Evolutionary conservation across 2,797 vertebrate species (phyloP).

Genomic region (Sibirionetta formosa): DNA sequence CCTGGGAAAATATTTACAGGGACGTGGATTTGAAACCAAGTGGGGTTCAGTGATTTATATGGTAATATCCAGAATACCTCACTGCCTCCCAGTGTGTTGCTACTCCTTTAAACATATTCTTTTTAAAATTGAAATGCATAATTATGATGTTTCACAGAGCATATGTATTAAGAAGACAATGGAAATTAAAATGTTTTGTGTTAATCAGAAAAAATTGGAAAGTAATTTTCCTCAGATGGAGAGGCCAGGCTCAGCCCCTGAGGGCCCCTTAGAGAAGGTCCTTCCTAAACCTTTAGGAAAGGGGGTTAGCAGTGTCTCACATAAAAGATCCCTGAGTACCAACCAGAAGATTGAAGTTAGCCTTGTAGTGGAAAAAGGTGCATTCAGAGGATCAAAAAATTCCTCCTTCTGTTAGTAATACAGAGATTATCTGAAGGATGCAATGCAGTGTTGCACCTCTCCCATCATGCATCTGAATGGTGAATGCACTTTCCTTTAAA

Average conservation of each 20-base stretch:
- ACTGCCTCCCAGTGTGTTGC: background rate
- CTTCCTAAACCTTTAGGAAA: background rate
- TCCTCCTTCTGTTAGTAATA: background rate
- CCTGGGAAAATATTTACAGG: background rate
- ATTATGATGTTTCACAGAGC: background rate
- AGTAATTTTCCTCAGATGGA: background rate
- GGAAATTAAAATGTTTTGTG: background rate
- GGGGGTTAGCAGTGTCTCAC: rapidly evolving
- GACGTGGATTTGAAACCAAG: background rate
- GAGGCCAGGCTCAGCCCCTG: background rate
- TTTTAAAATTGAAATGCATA: background rate
- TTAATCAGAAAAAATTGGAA: background rate
- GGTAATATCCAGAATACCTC: background rate
- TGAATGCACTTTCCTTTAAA: background rate
- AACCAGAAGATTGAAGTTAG: background rate
- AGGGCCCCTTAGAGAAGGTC: background rate
- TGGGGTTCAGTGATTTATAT: background rate
- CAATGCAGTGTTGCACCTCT: background rate
- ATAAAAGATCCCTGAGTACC: background rate
- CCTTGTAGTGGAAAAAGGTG: background rate
- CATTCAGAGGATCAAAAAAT: background rate
- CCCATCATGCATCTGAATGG: background rate
- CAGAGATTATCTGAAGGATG: background rate
- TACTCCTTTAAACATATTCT: background rate
- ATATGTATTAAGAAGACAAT: background rate